Conservation (phyloP, 2,797 vertebrate species). For the Sebastes taczanowskii region DNA sequence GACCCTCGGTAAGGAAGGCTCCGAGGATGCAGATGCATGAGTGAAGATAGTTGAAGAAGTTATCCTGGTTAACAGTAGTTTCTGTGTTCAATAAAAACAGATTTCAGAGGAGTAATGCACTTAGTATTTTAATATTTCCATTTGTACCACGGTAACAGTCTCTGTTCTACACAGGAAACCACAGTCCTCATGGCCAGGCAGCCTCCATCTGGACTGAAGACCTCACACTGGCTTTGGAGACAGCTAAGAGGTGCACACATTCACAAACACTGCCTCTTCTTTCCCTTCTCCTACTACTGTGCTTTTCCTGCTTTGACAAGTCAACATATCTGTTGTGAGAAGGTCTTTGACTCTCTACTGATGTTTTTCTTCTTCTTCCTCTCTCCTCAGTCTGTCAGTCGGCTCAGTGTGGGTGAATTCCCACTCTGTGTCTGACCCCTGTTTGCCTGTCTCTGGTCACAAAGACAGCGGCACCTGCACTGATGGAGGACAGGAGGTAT, state of each 20-base stretch:
- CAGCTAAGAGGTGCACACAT: constrained; percentile 81
- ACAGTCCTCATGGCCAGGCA: constrained; percentile 82
- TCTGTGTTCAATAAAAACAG: neutral
- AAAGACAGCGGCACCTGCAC: constrained; percentile 88
- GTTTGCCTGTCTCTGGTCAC: constrained; percentile 83
- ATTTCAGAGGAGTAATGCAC: neutral
- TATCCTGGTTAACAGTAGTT: neutral
- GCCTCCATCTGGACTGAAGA: constrained; percentile 93
- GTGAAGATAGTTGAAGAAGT: neutral
- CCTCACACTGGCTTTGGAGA: constrained; percentile 87
- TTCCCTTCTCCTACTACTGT: neutral
- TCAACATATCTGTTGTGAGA: no score
- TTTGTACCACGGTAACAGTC: neutral
- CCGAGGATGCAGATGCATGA: neutral
- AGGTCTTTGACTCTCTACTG: neutral
- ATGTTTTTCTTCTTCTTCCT: neutral
- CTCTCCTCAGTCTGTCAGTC: constrained; percentile 79
- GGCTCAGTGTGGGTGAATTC: constrained; percentile 91
- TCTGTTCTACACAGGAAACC: constrained; percentile 74
- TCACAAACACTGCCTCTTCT: neutral
- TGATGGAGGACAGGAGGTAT: constrained; percentile 86
- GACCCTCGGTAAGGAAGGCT: constrained; percentile 75
- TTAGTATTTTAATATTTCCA: neutral
- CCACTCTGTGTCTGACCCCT: constrained; percentile 85
- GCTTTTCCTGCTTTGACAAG: no score